A percentile compares a stretch with the other conserved stretches of the same genome.
These are phyloP conservation scores for Acromyrmex echinatior DNA, from an alignment of 1,140 invertebrate species.

Conservation along the genomic window DNA sequence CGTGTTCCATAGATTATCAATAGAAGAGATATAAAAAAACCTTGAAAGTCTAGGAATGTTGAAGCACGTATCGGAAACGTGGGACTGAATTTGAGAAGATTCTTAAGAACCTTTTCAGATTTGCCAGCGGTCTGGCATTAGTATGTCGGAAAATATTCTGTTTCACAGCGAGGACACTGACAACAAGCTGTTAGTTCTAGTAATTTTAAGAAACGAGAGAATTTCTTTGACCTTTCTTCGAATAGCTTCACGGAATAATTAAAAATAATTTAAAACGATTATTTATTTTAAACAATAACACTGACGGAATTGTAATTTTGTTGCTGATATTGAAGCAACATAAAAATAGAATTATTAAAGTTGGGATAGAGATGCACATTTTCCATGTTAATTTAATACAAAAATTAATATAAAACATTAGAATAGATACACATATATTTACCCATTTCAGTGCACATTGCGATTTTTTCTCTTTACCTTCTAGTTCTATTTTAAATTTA, in stretches of 20 bases:
- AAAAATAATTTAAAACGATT: neutral
- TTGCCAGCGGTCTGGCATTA: constrained; percentile 11
- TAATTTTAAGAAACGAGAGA: neutral
- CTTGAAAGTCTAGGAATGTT: neutral
- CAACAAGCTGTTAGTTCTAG: neutral
- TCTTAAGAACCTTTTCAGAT: constrained; percentile 10
- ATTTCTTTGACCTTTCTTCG: neutral
- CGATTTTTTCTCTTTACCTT: neutral
- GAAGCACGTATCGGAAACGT: constrained; percentile 29
- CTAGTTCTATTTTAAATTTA: constrained; percentile 62
- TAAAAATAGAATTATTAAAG: constrained; percentile 1
- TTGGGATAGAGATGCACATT: neutral
- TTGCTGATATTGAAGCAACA: neutral
- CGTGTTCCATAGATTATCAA: neutral
- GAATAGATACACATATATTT: neutral
- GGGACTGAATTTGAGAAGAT: constrained; percentile 20
- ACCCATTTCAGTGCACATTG: neutral
- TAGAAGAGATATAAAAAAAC: constrained; percentile 3
- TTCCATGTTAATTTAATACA: neutral
- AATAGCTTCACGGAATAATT: neutral
- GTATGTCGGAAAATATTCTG: constrained; percentile 13
- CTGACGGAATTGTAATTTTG: neutral
- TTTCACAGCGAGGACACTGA: neutral
- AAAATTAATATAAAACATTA: neutral
- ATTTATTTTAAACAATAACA: neutral